Base-by-base conservation (phyloP, 2,888 invertebrate genomes). In the Apodemia duryi region DNA sequence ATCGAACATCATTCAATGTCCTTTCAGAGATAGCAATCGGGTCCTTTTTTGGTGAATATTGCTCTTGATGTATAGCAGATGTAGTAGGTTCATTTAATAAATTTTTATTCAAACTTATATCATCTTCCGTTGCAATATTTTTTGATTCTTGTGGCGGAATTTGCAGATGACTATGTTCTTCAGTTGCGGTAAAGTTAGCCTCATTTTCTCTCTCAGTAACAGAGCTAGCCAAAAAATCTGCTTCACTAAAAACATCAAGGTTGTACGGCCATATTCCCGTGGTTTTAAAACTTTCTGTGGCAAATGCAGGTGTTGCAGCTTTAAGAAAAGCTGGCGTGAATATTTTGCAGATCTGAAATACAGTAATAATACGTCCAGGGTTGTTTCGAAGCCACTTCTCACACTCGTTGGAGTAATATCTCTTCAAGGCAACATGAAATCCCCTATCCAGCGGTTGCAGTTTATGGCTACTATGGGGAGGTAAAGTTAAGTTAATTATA, bases 331-430 rank as follows among this genome's bases (percentile, higher is more conserved):
- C 41, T 10, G 63, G 38, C 11, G 63, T 52, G 9, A 63, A 63
- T 28, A 52, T 52, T 63, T 38, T n/a, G 21, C 21, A 35, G 4
- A 63, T 63, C 38, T 63, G 63, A 28, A 21, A 52, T 35, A 52
- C 57, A 41, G 63, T 65, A 28, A 75, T 71, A 6, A 54, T 68
- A 64, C 72, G 65, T 2, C 74, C 72, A 52, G 75, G 75, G 66
- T 75, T 67, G 63, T 72, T 72, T 2, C 68, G 54, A 38, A 74
- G 7, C 71, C 73, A 74, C 68, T 74, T 73, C 63, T 76, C 69
- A 69, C 72, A 72, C 65, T 72, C 71, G n/a, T 28, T 46, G 7
- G 69, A 62, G 61, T 69, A 74, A 63, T 62, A 71, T 21, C 41
- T 73, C 64, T 77, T 74, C n/a, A 72, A 29, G 35, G 32, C 63